phyloP scores from a whole-genome alignment of 2,888 invertebrate species.

The Agrochola circellaris region DNA sequence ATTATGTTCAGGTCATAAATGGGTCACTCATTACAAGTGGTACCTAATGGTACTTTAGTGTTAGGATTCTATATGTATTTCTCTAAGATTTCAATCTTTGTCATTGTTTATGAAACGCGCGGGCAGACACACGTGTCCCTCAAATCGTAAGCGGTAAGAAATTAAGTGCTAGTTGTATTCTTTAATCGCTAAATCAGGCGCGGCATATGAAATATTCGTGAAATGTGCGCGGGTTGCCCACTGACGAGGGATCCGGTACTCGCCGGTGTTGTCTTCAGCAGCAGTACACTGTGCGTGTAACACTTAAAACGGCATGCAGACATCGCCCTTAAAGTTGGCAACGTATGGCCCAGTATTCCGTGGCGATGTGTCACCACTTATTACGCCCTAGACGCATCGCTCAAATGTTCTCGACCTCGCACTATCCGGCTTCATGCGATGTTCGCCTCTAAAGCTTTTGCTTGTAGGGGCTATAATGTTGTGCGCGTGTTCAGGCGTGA shows the following conservation, averaged over 20 bases:
- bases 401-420: conserved; percentile 87
- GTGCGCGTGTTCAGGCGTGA: conserved; percentile 72
- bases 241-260: conserved; percentile 87
- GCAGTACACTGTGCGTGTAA: conserved; percentile 83
- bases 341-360: conserved; percentile 78
- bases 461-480: conserved; percentile 71
- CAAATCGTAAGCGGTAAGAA: conserved; percentile 6
- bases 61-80: conserved; percentile 12
- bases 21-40: conserved; percentile 27
- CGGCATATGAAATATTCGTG: conserved; percentile 78
- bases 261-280: conserved; percentile 88
- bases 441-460: conserved; percentile 75
- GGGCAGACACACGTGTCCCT: conserved; percentile 53
- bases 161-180: conserved; percentile 58
- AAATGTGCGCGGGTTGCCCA: conserved; percentile 80
- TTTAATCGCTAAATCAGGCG: conserved; percentile 69
- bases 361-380: conserved; percentile 79
- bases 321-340: conserved; percentile 74
- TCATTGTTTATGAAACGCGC: conserved; percentile 54
- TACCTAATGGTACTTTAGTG: conserved; percentile 1
- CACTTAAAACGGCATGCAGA: conserved; percentile 71
- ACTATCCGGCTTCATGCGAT: conserved; percentile 75
- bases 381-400: conserved; percentile 86
- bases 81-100: conserved; percentile 28
- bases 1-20: conserved; percentile 13